Conservation (phyloP, 2,888 invertebrate genomes). For the Nemotelus nigrinus region DNA sequence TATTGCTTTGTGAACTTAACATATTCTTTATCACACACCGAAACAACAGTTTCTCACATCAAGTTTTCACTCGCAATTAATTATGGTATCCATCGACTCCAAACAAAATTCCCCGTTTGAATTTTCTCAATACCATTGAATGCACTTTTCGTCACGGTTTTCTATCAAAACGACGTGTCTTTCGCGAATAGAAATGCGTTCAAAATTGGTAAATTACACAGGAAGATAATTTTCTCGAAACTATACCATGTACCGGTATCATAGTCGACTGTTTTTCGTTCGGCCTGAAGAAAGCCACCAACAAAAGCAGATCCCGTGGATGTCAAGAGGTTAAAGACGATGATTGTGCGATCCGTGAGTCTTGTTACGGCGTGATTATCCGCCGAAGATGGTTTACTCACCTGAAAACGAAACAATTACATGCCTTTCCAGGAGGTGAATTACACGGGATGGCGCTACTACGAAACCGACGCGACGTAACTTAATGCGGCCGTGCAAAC, state of each 20-base stretch:
- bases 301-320: conserved; percentile 18
- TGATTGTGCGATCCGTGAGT: conserved; percentile 45
- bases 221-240: conserved; percentile 42
- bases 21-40: too few relatives aligned
- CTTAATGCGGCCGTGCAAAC: too few relatives aligned
- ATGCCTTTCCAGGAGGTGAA: conserved; percentile 18
- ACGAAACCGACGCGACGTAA: neutral
- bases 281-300: conserved; percentile 11
- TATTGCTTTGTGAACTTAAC: too few relatives aligned
- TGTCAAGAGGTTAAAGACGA: conserved; percentile 49
- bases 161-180: conserved; percentile 9
- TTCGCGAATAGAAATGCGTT: conserved; percentile 48
- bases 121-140: neutral
- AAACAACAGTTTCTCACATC: too few relatives aligned
- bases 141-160: conserved; percentile 35
- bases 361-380: conserved; percentile 42
- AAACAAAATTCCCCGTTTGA: neutral
- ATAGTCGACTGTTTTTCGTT: neutral
- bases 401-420: conserved; percentile 44
- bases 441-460: conserved; percentile 1
- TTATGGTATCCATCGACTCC: neutral
- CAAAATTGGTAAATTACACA: conserved; percentile 51
- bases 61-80: too few relatives aligned
- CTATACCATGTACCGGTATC: neutral
- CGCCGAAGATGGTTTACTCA: conserved; percentile 42